A percentile compares a stretch with the other conserved stretches of the same genome.
Conservation (phyloP, 2,888 invertebrate genomes). For the Caenorhabditis zanzibari region DNA sequence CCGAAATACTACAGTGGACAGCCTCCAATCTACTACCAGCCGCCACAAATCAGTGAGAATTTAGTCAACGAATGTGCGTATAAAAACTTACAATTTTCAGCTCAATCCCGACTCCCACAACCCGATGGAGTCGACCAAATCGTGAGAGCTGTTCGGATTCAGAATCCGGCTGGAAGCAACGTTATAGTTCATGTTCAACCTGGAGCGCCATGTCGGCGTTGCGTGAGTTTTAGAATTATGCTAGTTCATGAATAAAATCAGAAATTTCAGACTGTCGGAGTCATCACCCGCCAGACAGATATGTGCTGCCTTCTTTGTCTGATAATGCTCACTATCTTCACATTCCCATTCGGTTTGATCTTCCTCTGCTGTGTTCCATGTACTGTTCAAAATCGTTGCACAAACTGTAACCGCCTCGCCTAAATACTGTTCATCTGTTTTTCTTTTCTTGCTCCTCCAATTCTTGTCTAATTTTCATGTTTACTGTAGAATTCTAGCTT, state of each 20-base stretch:
- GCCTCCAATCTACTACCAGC: constrained; percentile 63
- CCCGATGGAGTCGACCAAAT: constrained; percentile 47
- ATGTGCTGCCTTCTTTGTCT: constrained; percentile 80
- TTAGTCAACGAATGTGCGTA: neutral
- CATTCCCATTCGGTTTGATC: constrained; percentile 81
- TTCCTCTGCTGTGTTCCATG: constrained; percentile 81
- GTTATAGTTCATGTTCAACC: constrained; percentile 65
- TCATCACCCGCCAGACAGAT: constrained; percentile 78
- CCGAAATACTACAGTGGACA: constrained; percentile 58
- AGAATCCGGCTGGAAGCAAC: constrained; percentile 45
- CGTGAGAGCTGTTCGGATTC: constrained; percentile 41
- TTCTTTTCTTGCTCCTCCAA: neutral
- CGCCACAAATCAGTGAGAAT: constrained; percentile 63
- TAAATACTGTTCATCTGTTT: constrained; percentile 22
- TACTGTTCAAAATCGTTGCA: constrained; percentile 73
- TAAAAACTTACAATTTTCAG: neutral
- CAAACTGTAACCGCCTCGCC: constrained; percentile 67
- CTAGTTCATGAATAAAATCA: neutral
- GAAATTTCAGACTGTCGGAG: constrained; percentile 66
- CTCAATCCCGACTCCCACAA: constrained; percentile 62
- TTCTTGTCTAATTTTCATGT: neutral
- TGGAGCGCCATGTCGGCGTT: constrained; percentile 64
- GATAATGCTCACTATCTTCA: constrained; percentile 80
- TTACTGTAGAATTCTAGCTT: constrained; percentile 8
- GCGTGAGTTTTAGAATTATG: constrained; percentile 59